Conservation (phyloP, 2,888 invertebrate genomes). For the Andricus curvator region DNA sequence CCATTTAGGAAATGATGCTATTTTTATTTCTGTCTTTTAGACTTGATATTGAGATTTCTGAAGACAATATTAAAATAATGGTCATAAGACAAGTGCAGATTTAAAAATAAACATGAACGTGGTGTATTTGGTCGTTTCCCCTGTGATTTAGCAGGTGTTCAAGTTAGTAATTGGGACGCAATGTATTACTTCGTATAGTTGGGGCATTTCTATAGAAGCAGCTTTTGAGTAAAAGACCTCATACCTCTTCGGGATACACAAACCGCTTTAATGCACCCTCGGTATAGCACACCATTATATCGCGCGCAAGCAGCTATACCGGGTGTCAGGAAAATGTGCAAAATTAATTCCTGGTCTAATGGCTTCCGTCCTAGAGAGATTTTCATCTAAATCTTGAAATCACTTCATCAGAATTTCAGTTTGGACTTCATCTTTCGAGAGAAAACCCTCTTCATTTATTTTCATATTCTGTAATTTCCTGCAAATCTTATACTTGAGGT, state of each 20-base stretch:
- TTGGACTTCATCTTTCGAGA: background rate
- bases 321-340: constrained; percentile 44
- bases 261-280: constrained; percentile 61
- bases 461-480: background rate
- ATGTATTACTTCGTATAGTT: constrained; percentile 47
- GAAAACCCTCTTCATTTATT: background rate
- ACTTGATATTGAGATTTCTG: background rate
- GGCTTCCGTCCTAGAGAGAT: constrained; percentile 8
- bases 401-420: background rate
- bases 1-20: background rate
- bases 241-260: constrained; percentile 54
- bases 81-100: background rate
- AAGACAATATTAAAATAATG: background rate
- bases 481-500: no score
- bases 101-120: constrained; percentile 19
- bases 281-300: constrained; percentile 58
- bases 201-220: constrained; percentile 49
- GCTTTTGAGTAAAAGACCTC: constrained; percentile 62
- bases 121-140: constrained; percentile 16
- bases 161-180: constrained; percentile 40
- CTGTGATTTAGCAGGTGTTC: constrained; percentile 36
- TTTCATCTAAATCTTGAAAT: constrained; percentile 8
- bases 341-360: constrained; percentile 31
- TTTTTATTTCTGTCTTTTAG: background rate
- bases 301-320: constrained; percentile 52